Conservation (phyloP, 37 sponge, comb jelly and placozoan species). For the Beroe forskalii region DNA sequence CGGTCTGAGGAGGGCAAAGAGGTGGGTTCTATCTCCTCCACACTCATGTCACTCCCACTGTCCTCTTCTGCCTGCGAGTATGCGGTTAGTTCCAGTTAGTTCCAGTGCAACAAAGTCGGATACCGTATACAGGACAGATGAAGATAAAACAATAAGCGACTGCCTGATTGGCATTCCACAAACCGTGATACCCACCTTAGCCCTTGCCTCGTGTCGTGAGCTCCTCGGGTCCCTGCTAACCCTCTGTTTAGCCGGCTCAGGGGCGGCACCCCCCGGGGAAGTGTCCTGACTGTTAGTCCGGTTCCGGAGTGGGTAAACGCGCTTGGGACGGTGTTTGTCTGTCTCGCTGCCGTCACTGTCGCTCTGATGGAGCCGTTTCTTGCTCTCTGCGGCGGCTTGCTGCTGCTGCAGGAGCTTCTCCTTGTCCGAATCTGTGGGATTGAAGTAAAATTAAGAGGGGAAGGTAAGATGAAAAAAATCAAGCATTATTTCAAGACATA, state of each 20-base stretch:
- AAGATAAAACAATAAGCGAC: too few species aligned
- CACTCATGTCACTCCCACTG: conserved; percentile 62
- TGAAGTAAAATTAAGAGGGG: too few species aligned
- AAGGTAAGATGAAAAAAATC: too few species aligned
- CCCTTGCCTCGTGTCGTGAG: not conserved
- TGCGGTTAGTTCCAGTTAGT: too few species aligned
- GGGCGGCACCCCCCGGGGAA: not conserved
- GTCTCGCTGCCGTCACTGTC: conserved; percentile 23
- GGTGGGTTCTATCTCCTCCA: not conserved
- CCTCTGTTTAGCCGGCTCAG: not conserved
- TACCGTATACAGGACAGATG: too few species aligned
- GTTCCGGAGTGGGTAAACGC: conserved; percentile 24
- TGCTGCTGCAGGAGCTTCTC: not conserved
- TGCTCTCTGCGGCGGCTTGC: too few species aligned
- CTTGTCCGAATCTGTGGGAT: not conserved
- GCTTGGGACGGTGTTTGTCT: not conserved
- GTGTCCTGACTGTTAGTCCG: not conserved
- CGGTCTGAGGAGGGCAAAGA: not conserved
- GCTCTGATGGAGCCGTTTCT: conserved; percentile 26
- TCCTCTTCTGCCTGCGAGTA: too few species aligned
- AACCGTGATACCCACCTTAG: not conserved
- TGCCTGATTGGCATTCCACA: too few species aligned
- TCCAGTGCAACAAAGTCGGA: too few species aligned
- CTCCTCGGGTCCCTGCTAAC: not conserved
- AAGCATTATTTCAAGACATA: too few species aligned